A percentile compares a stretch with the other conserved stretches of the same genome.
phyloP scores from a whole-genome alignment of 2,113 vertebrate species.

The Eptesicus fuscus region DNA sequence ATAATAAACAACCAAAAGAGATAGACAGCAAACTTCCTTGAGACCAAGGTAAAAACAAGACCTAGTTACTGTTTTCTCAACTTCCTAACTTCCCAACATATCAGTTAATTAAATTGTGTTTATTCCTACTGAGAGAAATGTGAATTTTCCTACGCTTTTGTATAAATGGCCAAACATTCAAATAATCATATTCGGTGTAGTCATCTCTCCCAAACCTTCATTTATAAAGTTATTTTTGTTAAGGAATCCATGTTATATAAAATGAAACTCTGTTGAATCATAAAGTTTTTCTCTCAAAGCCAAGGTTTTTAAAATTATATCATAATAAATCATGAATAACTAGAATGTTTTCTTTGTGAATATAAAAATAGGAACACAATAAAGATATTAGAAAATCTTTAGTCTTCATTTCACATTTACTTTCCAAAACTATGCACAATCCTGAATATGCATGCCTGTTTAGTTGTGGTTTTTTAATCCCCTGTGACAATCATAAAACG shows the following conservation, averaged over 20 bases:
- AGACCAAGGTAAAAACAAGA: neutral
- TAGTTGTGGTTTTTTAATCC: neutral
- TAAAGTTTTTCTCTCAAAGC: neutral
- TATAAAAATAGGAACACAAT: constrained; percentile 39
- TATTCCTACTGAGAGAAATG: neutral
- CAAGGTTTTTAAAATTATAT: neutral
- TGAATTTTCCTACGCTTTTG: constrained; percentile 32
- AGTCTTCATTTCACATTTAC: constrained; percentile 11
- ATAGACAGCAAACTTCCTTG: neutral
- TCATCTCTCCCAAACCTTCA: neutral
- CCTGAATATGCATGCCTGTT: neutral
- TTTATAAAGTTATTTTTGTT: constrained; percentile 26
- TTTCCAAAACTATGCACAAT: constrained; percentile 16
- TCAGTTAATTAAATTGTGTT: neutral
- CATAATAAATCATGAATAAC: constrained; percentile 25
- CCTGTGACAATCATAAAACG: neutral
- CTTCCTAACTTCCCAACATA: neutral
- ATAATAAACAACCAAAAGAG: neutral
- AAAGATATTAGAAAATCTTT: constrained; percentile 21
- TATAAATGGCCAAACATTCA: neutral
- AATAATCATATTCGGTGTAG: neutral
- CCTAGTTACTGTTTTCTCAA: neutral
- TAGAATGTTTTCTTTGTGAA: constrained; percentile 23
- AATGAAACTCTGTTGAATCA: neutral
- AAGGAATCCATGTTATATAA: neutral